phyloP scores from a whole-genome alignment of 2,113 vertebrate species.

The Microtus richardsoni region DNA sequence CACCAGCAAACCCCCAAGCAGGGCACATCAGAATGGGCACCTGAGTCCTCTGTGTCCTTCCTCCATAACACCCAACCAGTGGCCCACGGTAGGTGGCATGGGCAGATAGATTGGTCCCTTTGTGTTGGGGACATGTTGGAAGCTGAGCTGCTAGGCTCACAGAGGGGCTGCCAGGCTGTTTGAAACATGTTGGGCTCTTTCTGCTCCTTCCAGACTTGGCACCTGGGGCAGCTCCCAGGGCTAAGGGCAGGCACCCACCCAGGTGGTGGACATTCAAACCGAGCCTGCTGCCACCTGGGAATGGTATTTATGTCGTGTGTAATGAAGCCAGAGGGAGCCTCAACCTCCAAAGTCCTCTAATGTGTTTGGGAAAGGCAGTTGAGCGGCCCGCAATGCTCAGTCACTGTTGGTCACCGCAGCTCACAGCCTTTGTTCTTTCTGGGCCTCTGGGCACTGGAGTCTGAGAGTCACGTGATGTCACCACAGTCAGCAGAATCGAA shows the following conservation, averaged over 20 bases:
- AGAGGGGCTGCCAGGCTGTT: background rate
- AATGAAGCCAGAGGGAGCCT: background rate
- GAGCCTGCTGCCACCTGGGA: background rate
- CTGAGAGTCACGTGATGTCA: background rate
- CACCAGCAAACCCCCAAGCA: background rate
- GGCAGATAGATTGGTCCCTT: no score
- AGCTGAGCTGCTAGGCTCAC: accelerated
- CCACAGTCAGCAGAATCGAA: background rate
- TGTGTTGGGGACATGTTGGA: accelerated
- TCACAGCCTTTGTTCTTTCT: constrained; percentile 18
- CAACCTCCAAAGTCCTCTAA: background rate
- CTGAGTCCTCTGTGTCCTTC: background rate
- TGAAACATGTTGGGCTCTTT: background rate
- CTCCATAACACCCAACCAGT: accelerated
- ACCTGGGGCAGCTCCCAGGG: background rate
- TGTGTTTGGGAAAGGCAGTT: constrained; percentile 12
- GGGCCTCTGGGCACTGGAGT: background rate
- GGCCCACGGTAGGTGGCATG: background rate
- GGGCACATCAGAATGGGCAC: background rate
- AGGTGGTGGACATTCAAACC: background rate
- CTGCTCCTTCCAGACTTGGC: no score
- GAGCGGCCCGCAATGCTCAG: background rate
- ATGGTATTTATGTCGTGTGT: accelerated
- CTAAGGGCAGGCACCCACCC: background rate
- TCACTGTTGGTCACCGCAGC: background rate